Base-by-base conservation (phyloP, 2,888 invertebrate genomes). In the Gryllus longicercus region DNA sequence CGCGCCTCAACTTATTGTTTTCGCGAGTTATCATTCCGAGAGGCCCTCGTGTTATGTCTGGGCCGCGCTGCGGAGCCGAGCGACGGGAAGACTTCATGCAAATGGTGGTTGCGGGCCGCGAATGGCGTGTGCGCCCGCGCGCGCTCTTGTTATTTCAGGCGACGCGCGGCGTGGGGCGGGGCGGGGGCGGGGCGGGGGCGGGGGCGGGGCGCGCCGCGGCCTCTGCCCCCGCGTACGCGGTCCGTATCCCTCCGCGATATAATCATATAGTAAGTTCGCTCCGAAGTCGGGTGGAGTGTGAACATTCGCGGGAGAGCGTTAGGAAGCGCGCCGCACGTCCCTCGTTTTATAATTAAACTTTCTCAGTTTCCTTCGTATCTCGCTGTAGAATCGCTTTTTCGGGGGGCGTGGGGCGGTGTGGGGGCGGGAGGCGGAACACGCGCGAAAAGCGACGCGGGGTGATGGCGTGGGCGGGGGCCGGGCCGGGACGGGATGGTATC, bases 281-380 rank as follows among this genome's bases (percentile, higher is more conserved):
- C n/a, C 63, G 63, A 63, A 63, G 63, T 63, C 63, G 14, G 38
- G 38, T 38, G 38, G 63, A 63, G 63, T 63, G 63, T 63, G 63
- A 63, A 63, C 63, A 63, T 63, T 63, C 63, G 16, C 63, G 5
- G 16, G 63, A 0, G 4, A 38, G 38, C n/a, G 16, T 63, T 63
- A 3, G 16, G 63, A 63, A 63, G 63, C 11, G 16, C 63, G 63
- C 63, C 16, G 63, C 63, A 63, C 63, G 63, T 63, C n/a, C 63
- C 63, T 63, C 63, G n/a, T 63, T 63, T 63, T 63, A 63, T 63
- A 63, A 63, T 63, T 63, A 63, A 63, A 63, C 63, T 63, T 63
- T 63, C 63, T 63, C 63, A 63, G 63, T 63, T 63, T 63, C 63
- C 63, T 63, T n/a, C 63, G 63, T 63, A 63, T 63, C 63, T 63